Evolutionary conservation across 2,113 vertebrate species (phyloP).

Genomic region (Rissa tridactyla): DNA sequence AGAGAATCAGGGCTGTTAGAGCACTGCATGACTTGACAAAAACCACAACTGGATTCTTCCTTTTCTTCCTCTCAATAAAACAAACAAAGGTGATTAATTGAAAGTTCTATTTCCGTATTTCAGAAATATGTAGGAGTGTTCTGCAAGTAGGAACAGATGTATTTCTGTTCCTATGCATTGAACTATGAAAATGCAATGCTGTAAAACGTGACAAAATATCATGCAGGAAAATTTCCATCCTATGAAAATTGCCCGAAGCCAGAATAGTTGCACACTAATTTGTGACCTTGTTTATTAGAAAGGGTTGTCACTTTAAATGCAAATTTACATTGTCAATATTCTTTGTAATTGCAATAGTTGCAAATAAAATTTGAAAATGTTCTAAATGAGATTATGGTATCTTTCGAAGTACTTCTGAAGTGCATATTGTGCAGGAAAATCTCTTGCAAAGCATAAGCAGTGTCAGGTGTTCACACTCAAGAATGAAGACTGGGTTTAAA

Average conservation of each 20-base stretch:
- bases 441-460: not conserved
- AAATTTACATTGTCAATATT: conserved; percentile 81
- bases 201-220: not conserved
- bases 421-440: not conserved
- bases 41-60: not conserved
- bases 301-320: conserved; percentile 88
- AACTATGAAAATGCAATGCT: not conserved
- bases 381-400: conserved; percentile 45
- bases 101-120: not conserved
- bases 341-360: conserved; percentile 91
- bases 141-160: conserved; percentile 7
- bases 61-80: not conserved
- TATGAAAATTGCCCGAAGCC: conserved; percentile 29
- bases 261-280: conserved; percentile 53
- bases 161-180: conserved; percentile 40
- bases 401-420: conserved; percentile 45
- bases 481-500: not conserved
- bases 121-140: not conserved
- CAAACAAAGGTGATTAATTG: not conserved
- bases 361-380: conserved; percentile 84
- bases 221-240: conserved; percentile 10
- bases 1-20: not conserved
- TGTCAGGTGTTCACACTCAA: not conserved
- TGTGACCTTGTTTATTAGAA: conserved; percentile 74
- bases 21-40: not conserved